A percentile compares a stretch with the other conserved stretches of the same genome.
These are phyloP conservation scores for Jordanella pulchra DNA, from an alignment of 2,797 vertebrate genomes.

Conservation along the genomic window DNA sequence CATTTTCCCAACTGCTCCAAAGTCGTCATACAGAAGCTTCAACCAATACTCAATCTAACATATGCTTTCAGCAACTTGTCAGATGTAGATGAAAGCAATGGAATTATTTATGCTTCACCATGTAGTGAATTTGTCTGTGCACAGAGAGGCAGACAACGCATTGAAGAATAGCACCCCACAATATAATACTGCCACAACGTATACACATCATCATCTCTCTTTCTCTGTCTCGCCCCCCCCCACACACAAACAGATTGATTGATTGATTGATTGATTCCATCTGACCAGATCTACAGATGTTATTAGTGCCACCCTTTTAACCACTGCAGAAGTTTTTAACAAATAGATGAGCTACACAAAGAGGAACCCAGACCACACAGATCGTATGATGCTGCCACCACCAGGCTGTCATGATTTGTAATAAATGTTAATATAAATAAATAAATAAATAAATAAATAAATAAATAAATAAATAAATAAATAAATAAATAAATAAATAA, in stretches of 20 bases:
- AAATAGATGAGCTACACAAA: background rate
- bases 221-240: too few species aligned
- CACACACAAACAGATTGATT: too few species aligned
- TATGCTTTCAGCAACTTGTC: too few species aligned
- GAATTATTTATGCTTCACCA: background rate
- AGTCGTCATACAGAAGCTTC: background rate
- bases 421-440: background rate
- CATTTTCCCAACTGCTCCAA: background rate
- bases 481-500: too few species aligned
- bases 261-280: too few species aligned
- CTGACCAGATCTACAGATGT: background rate
- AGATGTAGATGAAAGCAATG: too few species aligned
- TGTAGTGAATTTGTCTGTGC: background rate
- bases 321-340: background rate
- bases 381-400: background rate
- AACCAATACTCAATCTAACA: background rate
- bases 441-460: too few species aligned
- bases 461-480: too few species aligned
- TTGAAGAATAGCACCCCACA: background rate
- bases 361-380: background rate
- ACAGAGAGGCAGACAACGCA: background rate
- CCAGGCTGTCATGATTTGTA: background rate
- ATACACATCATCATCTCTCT: too few species aligned
- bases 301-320: background rate
- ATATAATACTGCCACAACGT: background rate